Percentiles rank a stretch among this genome's conserved stretches.
phyloP scores from a whole-genome alignment of 2,113 vertebrate genomes.

The Phrynocephalus versicolor region DNA sequence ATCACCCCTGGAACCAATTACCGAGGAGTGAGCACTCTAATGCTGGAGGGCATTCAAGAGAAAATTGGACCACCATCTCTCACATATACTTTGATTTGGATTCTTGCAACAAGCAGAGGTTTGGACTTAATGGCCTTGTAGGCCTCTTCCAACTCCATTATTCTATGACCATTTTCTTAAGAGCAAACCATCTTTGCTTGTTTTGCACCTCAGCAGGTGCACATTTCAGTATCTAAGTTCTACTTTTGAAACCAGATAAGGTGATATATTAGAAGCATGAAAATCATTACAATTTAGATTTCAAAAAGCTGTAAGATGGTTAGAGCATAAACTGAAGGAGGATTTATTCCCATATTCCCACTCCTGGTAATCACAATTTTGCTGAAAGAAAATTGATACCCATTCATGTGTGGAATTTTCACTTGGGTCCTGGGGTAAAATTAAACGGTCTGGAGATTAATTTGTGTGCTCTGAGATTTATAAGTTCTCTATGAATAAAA shows the following conservation, averaged over 20 bases:
- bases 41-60: too few relatives aligned
- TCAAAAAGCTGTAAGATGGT: not conserved
- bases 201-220: not conserved
- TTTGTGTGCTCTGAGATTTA: not conserved
- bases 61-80: too few relatives aligned
- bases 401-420: not conserved
- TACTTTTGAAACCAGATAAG: not conserved
- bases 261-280: not conserved
- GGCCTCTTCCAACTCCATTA: too few relatives aligned
- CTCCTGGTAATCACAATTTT: not conserved
- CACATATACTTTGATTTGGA: too few relatives aligned
- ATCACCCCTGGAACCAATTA: too few relatives aligned
- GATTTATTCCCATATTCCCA: not conserved
- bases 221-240: not conserved
- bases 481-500: not conserved
- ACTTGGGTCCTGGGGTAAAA: not conserved
- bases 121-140: too few relatives aligned
- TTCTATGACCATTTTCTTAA: not conserved
- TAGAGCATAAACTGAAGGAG: not conserved
- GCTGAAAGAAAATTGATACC: not conserved
- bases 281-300: not conserved
- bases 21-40: too few relatives aligned
- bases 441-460: not conserved
- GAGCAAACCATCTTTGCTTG: not conserved
- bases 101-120: too few relatives aligned